phyloP scores from a whole-genome alignment of 2,888 invertebrate species.

The Dolomedes plantarius region DNA sequence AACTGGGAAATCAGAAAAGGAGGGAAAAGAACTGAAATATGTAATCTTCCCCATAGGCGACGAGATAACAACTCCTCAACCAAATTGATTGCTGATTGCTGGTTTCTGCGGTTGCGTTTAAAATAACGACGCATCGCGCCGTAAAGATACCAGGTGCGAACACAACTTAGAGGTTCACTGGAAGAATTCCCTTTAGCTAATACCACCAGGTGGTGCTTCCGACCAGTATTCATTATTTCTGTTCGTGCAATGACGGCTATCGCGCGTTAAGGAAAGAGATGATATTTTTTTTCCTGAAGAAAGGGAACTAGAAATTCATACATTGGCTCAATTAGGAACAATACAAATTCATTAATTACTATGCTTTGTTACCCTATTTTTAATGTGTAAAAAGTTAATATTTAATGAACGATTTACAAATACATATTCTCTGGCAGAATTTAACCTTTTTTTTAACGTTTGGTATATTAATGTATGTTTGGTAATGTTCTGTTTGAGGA shows the following conservation, averaged over 20 bases:
- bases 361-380: too few relatives aligned
- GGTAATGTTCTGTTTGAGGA: too few relatives aligned
- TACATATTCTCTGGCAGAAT: too few relatives aligned
- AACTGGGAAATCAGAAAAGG: neutral
- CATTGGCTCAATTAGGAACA: too few relatives aligned
- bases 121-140: conserved; percentile 24
- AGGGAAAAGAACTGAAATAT: neutral
- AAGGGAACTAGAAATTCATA: too few relatives aligned
- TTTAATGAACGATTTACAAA: too few relatives aligned
- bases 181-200: neutral
- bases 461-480: too few relatives aligned
- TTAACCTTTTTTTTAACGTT: too few relatives aligned
- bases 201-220: neutral
- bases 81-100: conserved; percentile 47
- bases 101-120: conserved; percentile 37
- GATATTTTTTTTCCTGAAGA: neutral
- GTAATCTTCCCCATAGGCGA: neutral
- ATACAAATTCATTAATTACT: too few relatives aligned
- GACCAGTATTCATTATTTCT: neutral
- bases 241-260: neutral
- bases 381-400: too few relatives aligned
- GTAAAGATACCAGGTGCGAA: conserved; percentile 44
- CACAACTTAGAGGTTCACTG: conserved; percentile 12
- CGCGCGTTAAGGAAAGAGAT: neutral
- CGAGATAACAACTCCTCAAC: conserved; percentile 4